Percentiles rank a stretch among this genome's conserved stretches.
Conservation (phyloP, 2,797 vertebrate species). For the Pseudochromis fuscus region DNA sequence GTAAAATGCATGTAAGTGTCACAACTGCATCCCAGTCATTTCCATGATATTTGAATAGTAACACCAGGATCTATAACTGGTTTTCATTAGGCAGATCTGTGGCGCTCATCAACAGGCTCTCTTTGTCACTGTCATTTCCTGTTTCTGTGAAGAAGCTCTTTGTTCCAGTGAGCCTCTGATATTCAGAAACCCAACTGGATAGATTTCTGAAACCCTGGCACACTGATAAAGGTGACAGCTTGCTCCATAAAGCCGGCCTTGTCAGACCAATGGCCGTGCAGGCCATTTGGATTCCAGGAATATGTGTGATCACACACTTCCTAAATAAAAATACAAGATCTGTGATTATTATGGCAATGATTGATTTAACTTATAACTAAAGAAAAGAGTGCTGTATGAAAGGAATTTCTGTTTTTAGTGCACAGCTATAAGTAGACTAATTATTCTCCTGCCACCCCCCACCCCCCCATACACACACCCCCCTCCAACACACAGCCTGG, state of each 20-base stretch:
- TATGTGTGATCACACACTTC: constrained; percentile 9
- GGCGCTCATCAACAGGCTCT: constrained; percentile 75
- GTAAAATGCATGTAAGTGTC: not conserved
- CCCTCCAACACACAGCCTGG: constrained; percentile 39
- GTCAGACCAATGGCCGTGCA: constrained; percentile 36
- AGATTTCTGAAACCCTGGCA: constrained; percentile 73
- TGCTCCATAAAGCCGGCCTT: constrained; percentile 70
- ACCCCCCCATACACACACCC: too few relatives aligned
- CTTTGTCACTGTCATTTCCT: constrained; percentile 80
- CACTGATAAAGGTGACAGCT: constrained; percentile 70
- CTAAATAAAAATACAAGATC: not conserved
- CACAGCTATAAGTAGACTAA: constrained; percentile 56
- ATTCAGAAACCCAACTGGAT: constrained; percentile 76
- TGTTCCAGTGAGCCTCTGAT: constrained; percentile 76
- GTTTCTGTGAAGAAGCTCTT: constrained; percentile 80
- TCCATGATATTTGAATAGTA: constrained; percentile 55
- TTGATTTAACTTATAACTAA: not conserved
- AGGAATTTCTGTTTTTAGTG: constrained; percentile 29
- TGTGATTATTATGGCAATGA: not conserved
- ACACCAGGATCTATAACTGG: constrained; percentile 39
- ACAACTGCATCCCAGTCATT: not conserved
- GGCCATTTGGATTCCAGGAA: constrained; percentile 11
- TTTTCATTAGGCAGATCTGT: constrained; percentile 70
- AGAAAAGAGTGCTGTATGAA: not conserved
- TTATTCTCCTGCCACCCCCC: constrained; percentile 41